These are phyloP conservation scores for Rhogogaster chlorosoma DNA, from an alignment of 2,888 invertebrate genomes.

Conservation along the genomic window DNA sequence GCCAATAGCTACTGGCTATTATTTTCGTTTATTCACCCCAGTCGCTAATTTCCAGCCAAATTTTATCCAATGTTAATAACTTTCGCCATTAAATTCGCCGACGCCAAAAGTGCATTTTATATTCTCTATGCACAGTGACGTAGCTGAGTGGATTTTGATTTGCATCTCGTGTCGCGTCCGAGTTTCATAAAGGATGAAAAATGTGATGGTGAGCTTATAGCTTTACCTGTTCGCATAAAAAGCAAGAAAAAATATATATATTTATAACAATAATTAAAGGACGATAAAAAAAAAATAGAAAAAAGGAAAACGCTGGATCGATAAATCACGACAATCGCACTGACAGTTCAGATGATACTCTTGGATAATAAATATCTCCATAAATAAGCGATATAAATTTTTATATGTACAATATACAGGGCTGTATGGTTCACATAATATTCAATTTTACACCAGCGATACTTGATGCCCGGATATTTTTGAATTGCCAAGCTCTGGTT, in stretches of 20 bases:
- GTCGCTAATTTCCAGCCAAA: too few relatives aligned
- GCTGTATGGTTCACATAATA: background rate
- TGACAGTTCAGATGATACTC: background rate
- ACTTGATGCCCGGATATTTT: background rate
- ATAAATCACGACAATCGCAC: background rate
- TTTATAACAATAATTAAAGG: too few relatives aligned
- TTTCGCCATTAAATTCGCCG: background rate
- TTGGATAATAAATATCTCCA: background rate
- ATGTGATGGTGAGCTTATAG: background rate
- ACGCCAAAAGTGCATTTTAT: background rate
- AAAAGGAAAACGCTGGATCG: background rate
- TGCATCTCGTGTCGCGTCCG: background rate
- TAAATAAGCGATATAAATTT: conserved; percentile 6
- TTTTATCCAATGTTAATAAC: background rate
- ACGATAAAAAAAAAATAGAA: background rate
- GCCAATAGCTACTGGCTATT: background rate
- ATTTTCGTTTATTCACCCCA: background rate
- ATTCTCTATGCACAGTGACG: background rate
- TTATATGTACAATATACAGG: background rate
- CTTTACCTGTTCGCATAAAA: background rate
- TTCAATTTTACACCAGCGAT: conserved; percentile 1
- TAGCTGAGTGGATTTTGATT: background rate
- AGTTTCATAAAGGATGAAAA: background rate
- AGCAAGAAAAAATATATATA: too few relatives aligned
- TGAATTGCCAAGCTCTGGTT: background rate